phyloP scores from a whole-genome alignment of 2,888 invertebrate species.

The Ochropleura plecta region DNA sequence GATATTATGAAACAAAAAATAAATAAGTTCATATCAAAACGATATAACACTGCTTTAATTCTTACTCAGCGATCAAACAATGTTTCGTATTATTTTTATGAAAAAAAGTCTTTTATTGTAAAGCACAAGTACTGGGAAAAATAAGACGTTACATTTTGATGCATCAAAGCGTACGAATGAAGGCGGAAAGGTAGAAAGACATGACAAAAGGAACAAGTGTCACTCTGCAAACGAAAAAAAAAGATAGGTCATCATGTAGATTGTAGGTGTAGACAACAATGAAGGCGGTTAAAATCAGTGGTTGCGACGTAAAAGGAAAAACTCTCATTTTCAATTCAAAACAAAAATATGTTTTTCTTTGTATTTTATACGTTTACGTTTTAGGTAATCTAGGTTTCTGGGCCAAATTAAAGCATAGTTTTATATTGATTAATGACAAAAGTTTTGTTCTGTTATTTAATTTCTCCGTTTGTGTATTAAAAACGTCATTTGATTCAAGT shows the following conservation, averaged over 20 bases:
- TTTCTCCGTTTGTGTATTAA: too few species aligned
- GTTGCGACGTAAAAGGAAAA: background rate
- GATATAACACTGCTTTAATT: background rate
- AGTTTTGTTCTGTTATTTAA: too few species aligned
- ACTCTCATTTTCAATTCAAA: background rate
- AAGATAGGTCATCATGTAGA: constrained; percentile 10
- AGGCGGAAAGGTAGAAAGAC: constrained; percentile 12
- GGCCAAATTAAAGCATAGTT: too few species aligned
- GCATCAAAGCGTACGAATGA: constrained; percentile 42
- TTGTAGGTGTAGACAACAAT: constrained; percentile 6
- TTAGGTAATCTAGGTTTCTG: background rate
- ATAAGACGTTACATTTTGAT: constrained; percentile 16
- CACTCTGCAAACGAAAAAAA: constrained; percentile 11
- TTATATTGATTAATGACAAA: too few species aligned
- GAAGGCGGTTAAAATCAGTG: constrained; percentile 9
- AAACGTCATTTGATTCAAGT: too few species aligned
- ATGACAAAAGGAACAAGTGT: constrained; percentile 34
- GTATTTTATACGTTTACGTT: background rate
- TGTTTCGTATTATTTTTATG: background rate
- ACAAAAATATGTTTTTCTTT: background rate
- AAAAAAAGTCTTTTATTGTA: background rate
- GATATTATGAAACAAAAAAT: background rate
- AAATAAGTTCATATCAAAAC: background rate
- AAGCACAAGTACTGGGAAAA: background rate
- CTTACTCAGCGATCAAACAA: background rate